These are phyloP conservation scores for Scelioninae gen. 2 DNA, from an alignment of 2,888 invertebrate species.

Conservation along the genomic window DNA sequence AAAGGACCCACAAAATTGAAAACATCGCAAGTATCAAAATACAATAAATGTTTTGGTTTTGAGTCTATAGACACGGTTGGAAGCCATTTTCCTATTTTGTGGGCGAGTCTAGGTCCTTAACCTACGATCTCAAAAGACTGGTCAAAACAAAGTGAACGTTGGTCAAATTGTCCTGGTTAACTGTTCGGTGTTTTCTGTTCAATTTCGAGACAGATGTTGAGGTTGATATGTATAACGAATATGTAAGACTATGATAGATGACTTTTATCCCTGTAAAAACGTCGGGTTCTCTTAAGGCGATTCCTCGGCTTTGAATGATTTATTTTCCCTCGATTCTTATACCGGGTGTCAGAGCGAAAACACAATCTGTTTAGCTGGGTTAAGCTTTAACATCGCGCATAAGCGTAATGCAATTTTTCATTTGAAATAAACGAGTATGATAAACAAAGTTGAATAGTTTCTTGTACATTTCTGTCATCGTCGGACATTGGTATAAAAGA, in stretches of 20 bases:
- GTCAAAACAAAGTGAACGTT: constrained; percentile 36
- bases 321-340: background rate
- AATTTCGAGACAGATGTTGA: constrained; percentile 26
- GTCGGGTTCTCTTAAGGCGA: background rate
- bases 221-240: constrained; percentile 56
- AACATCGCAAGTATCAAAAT: constrained; percentile 59
- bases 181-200: constrained; percentile 19
- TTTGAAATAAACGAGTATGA: no score
- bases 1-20: constrained; percentile 59
- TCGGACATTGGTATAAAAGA: no score
- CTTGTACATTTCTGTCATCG: no score
- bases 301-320: background rate
- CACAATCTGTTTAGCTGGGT: no score
- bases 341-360: no score
- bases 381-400: no score
- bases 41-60: constrained; percentile 57
- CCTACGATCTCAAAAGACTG: constrained; percentile 19
- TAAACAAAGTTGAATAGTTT: no score
- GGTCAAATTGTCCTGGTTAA: constrained; percentile 51
- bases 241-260: constrained; percentile 32
- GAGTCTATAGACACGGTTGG: constrained; percentile 50
- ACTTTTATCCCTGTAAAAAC: constrained; percentile 43
- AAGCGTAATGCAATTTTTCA: no score
- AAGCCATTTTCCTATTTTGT: constrained; percentile 58
- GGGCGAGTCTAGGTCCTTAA: constrained; percentile 43